Evolutionary conservation across 2,888 invertebrate genomes (phyloP).

Genomic region (Lithophane semibrunnea): DNA sequence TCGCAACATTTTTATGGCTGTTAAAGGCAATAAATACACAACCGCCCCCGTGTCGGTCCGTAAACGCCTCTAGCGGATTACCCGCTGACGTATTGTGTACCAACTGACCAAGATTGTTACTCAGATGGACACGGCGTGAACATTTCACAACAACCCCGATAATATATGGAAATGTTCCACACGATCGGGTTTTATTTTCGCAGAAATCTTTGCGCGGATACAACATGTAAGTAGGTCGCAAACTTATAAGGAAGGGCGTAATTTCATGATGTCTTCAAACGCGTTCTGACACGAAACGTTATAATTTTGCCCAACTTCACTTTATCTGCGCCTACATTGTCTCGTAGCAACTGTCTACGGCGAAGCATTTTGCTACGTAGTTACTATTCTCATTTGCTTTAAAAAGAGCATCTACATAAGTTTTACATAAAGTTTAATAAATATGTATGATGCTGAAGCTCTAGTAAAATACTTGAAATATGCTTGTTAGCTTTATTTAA

Average conservation of each 20-base stretch:
- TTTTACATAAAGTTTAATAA: constrained; percentile 55
- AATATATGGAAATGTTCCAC: constrained; percentile 54
- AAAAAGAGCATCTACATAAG: constrained; percentile 53
- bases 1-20: constrained; percentile 84
- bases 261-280: constrained; percentile 54
- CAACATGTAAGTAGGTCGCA: constrained; percentile 49
- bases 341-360: constrained; percentile 61
- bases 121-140: constrained; percentile 36
- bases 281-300: constrained; percentile 50
- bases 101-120: constrained; percentile 68
- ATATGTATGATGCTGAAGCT: constrained; percentile 53
- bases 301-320: constrained; percentile 54
- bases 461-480: constrained; percentile 46
- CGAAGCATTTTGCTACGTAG: constrained; percentile 55
- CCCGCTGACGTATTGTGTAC: constrained; percentile 74
- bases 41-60: constrained; percentile 51
- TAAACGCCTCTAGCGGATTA: constrained; percentile 72
- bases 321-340: constrained; percentile 47
- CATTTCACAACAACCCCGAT: constrained; percentile 28
- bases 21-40: constrained; percentile 81
- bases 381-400: constrained; percentile 53
- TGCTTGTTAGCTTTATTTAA: constrained; percentile 55
- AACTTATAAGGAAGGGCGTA: constrained; percentile 45
- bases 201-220: constrained; percentile 32
- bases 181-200: constrained; percentile 50